A percentile compares a stretch with the other conserved stretches of the same genome.
These are phyloP conservation scores for Pelusios castaneus DNA, from an alignment of 2,113 vertebrate species.

Conservation along the genomic window DNA sequence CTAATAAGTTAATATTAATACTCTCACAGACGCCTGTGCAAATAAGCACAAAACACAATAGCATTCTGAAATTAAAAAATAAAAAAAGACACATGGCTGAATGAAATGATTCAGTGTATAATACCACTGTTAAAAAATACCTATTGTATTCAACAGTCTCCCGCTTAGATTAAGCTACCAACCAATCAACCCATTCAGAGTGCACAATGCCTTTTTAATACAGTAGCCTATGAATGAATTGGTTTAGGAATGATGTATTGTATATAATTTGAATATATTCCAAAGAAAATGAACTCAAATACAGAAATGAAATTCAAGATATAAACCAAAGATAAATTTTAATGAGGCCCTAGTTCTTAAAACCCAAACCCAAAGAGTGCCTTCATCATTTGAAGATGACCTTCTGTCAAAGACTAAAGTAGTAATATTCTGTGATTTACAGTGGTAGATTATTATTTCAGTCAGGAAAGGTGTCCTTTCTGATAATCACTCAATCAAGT, in stretches of 20 bases:
- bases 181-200: conserved; percentile 37
- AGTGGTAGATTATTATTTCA: conserved; percentile 46
- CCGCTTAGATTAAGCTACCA: conserved; percentile 47
- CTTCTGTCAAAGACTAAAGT: conserved; percentile 36
- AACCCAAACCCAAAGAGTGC: neutral
- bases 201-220: conserved; percentile 25
- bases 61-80: conserved; percentile 60
- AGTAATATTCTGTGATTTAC: conserved; percentile 45
- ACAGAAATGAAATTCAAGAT: neutral
- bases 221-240: neutral
- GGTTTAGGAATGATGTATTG: neutral
- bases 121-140: neutral
- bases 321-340: conserved; percentile 34
- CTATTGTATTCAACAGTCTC: conserved; percentile 44
- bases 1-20: conserved; percentile 48
- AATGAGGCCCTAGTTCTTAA: conserved; percentile 23
- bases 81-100: conserved; percentile 5
- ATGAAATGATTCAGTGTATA: conserved; percentile 31
- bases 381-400: conserved; percentile 20
- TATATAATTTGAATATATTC: conserved; percentile 5
- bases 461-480: conserved; percentile 59
- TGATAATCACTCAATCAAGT: conserved; percentile 25
- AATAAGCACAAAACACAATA: conserved; percentile 55
- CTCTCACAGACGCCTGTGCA: conserved; percentile 22
- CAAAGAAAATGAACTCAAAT: neutral